A percentile compares a stretch with the other conserved stretches of the same genome.
Conservation (phyloP, 1,140 invertebrate species). For the Tetraneura akinire region DNA sequence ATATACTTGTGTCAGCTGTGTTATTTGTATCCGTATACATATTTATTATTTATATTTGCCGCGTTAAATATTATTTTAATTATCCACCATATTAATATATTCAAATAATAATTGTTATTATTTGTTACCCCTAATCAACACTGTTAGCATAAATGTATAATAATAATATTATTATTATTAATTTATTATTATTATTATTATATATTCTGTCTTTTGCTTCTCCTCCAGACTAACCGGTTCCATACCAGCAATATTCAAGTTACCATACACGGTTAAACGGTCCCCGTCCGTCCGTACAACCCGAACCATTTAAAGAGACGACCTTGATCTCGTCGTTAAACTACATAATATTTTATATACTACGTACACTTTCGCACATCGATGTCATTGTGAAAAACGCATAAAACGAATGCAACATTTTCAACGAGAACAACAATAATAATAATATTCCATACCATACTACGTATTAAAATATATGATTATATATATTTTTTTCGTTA, state of each 20-base stretch:
- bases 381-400: constrained; percentile 23
- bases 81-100: not conserved
- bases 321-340: constrained; percentile 32
- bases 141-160: not conserved
- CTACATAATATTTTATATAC: no score
- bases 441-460: not conserved
- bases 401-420: not conserved
- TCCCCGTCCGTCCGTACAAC: not conserved
- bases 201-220: no score
- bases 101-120: no score
- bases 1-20: not conserved
- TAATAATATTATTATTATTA: no score
- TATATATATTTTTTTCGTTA: no score
- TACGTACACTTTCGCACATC: constrained; percentile 39
- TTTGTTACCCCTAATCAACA: not conserved
- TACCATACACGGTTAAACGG: constrained; percentile 30
- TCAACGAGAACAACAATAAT: not conserved
- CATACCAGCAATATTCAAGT: constrained; percentile 11
- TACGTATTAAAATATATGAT: no score
- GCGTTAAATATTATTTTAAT: not conserved
- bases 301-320: constrained; percentile 10
- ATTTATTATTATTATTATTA: no score
- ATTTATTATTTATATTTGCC: no score
- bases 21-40: not conserved
- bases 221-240: not conserved